Conservation (phyloP, 2,888 invertebrate genomes). For the Sarcophaga variegata region DNA sequence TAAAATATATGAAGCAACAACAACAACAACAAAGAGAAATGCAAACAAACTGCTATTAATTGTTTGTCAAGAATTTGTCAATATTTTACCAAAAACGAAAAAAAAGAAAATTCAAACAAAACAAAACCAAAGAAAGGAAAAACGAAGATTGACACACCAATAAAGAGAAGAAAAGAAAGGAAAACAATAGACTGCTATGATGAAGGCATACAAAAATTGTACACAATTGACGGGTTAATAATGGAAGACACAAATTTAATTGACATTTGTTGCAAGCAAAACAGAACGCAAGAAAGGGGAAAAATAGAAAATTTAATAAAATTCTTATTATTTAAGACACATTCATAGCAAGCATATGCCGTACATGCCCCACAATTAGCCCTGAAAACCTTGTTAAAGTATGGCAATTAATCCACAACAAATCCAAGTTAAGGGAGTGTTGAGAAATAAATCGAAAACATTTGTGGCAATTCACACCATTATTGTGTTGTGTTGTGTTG, state of each 20-base stretch:
- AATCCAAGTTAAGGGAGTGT: neutral
- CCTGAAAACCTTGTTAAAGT: no score
- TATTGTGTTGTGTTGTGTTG: neutral
- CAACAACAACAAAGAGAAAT: neutral
- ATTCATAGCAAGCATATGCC: no score
- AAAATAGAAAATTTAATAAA: neutral
- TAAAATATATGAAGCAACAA: neutral
- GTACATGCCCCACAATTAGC: no score
- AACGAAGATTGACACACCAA: neutral
- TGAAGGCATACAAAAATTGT: neutral
- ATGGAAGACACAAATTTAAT: neutral
- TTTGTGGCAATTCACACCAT: conserved; percentile 63
- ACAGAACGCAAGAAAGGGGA: neutral
- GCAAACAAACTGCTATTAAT: neutral
- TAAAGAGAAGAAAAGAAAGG: neutral
- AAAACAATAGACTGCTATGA: neutral
- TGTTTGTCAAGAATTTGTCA: conserved; percentile 21
- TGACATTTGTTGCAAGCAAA: no score
- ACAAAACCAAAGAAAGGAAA: neutral
- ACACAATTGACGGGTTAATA: neutral
- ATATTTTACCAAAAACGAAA: neutral
- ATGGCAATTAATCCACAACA: no score
- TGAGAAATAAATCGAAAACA: conserved; percentile 32
- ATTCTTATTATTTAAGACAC: neutral
- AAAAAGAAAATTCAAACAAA: neutral